Percentiles rank a stretch among this genome's conserved stretches.
Conservation (phyloP, 2,797 vertebrate genomes). For the Silurus lanzhouensis region DNA sequence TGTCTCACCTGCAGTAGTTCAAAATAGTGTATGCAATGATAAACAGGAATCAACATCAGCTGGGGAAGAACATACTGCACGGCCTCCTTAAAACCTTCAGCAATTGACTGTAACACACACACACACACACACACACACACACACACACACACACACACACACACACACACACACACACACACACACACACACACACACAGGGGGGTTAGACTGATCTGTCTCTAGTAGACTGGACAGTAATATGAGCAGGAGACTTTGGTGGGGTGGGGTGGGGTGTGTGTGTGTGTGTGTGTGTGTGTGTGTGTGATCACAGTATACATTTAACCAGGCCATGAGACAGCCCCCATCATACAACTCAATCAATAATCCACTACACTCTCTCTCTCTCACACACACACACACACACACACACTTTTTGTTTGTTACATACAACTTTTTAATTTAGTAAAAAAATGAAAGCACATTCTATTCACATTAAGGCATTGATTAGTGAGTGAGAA, state of each 20-base stretch:
- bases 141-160: conserved; percentile 45
- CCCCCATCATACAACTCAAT: conserved; percentile 67
- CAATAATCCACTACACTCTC: conserved; percentile 63
- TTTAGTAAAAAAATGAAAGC: conserved; percentile 14
- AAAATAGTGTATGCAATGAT: conserved; percentile 98
- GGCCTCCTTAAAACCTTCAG: conserved; percentile 94
- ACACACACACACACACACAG: conserved; percentile 51
- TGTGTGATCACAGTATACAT: conserved; percentile 64
- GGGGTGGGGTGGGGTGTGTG: not conserved
- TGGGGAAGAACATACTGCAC: conserved; percentile 94
- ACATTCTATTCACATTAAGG: conserved; percentile 6
- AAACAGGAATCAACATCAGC: conserved; percentile 95
- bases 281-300: conserved; percentile 1
- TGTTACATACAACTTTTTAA: not conserved
- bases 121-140: conserved; percentile 48
- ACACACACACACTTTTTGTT: not conserved
- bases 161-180: conserved; percentile 47
- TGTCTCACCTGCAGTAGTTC: conserved; percentile 90
- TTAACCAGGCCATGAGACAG: conserved; percentile 65
- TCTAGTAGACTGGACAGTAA: conserved; percentile 59
- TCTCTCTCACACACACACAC: conserved; percentile 6
- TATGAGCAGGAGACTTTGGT: conserved; percentile 53
- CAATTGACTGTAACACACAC: conserved; percentile 79
- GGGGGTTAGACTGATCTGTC: not conserved
- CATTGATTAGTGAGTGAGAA: not conserved